Evolutionary conservation across 2,113 vertebrate species (phyloP), one percentile per base, ranked within the genome.

Genomic region (Ailuropoda melanoleuca): DNA sequence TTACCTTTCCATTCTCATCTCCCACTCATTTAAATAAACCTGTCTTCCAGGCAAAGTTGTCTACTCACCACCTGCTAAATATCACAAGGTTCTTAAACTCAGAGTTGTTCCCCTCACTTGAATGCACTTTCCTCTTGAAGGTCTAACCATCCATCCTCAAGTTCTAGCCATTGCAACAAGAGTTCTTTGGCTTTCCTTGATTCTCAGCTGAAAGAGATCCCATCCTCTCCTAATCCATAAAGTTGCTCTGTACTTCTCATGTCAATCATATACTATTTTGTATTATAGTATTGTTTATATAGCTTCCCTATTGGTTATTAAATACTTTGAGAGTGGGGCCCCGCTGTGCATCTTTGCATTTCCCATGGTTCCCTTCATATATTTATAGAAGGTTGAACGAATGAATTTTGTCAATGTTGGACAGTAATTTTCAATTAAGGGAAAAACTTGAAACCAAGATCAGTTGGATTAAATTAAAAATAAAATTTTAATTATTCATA

Each of bases 401-500:
- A 50, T 94, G 48, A 93, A 88, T 90, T 89, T 94, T 90, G 77
- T 66, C 90, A 95, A 55, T 93, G 29, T 88, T 77, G 19, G 9
- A 48, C 29, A 96, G 62, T 96, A 48, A 90, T 94, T 96, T 97
- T 93, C 24, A 39, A 48, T 48, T 88, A 93, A 64, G 75, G 19
- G 37, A 56, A 96, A 95, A 84, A 58, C 3, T 81, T 90, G n/a
- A 92, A 96, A 92, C 58, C 7, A 34, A 66, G 66, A 80, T 93
- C 64, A 94, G 18, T 81, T 90, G 34, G 39, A 60, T 39, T 96
- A 87, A 93, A 80, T 88, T 87, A 78, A 97, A 97, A 96, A 85
- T 46, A 77, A 96, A 82, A 81, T 75, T 74, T 68, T 72, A 96
- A 87, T 96, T 92, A 83, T 96, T 97, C 48, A 4, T 88, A 78